phyloP scores from a whole-genome alignment of 2,888 invertebrate genomes.

The Pheosia tremula region DNA sequence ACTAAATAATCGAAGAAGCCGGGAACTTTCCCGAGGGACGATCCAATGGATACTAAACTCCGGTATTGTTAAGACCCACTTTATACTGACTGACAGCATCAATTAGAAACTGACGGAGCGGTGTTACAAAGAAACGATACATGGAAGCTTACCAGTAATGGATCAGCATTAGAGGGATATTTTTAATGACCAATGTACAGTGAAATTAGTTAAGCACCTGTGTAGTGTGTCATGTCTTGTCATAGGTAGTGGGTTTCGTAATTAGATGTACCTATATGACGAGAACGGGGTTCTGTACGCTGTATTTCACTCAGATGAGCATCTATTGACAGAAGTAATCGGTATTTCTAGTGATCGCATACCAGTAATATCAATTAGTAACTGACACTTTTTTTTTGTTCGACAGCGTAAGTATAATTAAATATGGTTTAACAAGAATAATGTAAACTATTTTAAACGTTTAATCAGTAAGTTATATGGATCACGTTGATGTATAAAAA shows the following conservation, averaged over 20 bases:
- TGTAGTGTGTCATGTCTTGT: conserved; percentile 25
- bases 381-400: neutral
- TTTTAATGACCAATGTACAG: conserved; percentile 48
- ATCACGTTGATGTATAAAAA: too few relatives aligned
- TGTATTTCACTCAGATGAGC: neutral
- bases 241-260: conserved; percentile 10
- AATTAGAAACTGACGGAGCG: conserved; percentile 79
- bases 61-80: conserved; percentile 59
- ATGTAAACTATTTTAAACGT: too few relatives aligned
- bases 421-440: too few relatives aligned
- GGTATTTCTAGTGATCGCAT: neutral
- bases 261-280: conserved; percentile 7
- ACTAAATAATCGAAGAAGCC: conserved; percentile 49
- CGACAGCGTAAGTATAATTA: too few relatives aligned
- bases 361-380: neutral
- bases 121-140: conserved; percentile 78
- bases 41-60: conserved; percentile 54
- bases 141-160: conserved; percentile 68
- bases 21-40: conserved; percentile 59
- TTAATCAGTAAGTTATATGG: too few relatives aligned
- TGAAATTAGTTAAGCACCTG: conserved; percentile 33
- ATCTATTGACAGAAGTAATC: conserved; percentile 3
- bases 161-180: conserved; percentile 70
- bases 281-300: neutral
- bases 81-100: conserved; percentile 81